Evolutionary conservation across 1,140 invertebrate species (phyloP), one percentile per base, ranked within the genome.

Genomic region (Neotoxoptera formosana): DNA sequence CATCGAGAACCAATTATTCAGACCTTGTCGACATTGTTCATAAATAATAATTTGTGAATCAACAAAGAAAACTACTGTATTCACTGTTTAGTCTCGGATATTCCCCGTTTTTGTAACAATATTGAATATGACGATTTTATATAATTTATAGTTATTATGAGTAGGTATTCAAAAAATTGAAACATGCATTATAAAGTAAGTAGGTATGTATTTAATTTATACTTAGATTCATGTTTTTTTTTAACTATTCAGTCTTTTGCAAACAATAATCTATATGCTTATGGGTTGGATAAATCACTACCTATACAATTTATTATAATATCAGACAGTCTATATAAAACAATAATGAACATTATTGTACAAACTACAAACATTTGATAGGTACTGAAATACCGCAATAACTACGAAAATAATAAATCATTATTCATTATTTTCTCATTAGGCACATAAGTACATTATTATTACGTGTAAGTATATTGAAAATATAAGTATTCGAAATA

Each of bases 11-110:
- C 88, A 36, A 89, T 89, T 89, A 34, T 34, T 56, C 48, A 89
- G 34, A 89, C 88, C 48, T 89, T 89, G 88, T 36, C 88, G n/a
- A 89, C 51, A 34, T 41, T 25, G 88, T 89, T 56, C 21, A 56
- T 89, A 89, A 89, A 89, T 41, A 89, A 89, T 41, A 56, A 53
- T 51, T 34, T n/a, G 87, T 23, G 48, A 23, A 36, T 25, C 23
- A 56, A 89, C 51, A 56, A 56, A 89, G 48, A 36, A 56, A 89
- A 25, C 88, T 25, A 89, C 87, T 53, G 20, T 23, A 53, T 89
- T 89, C 34, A 36, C 81, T 51, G 4, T 86, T 30, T 87, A 88
- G 30, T 51, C 34, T 88, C 8, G 30, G 21, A 25, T 87, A 30
- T 47, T 87, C 14, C 23, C 11, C 4, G 45, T 87, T 87, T 87